Evolutionary conservation across 2,797 vertebrate genomes (phyloP), one percentile per base, ranked within the genome.

Genomic region (Pangasius mekongensis): DNA sequence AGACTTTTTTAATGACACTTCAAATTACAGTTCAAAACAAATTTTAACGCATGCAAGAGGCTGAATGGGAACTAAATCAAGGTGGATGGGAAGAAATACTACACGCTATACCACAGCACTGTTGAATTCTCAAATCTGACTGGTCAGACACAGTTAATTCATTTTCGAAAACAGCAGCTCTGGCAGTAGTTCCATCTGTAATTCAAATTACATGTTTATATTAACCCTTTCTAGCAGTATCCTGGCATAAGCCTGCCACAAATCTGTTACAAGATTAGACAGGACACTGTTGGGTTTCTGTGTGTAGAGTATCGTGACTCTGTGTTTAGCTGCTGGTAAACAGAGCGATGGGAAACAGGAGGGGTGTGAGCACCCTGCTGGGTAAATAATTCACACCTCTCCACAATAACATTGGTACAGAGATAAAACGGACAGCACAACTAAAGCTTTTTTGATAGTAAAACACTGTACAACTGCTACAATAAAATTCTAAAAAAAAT

Each of bases 201-300:
- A 67, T 67, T 67, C 30, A 67, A 33, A 67, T 33, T 14, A 18
- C 13, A 67, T 67, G 13, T 16, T 69, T 69, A 16, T 69, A 18
- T 66, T 66, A 66, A 66, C n/a, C n/a, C n/a, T 67, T 67, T 67
- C 64, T 67, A 30, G n/a, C n/a, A 67, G 64, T 67, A 67, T 9
- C 27, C 60, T 62, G 8, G 24, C 2, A 3, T 66, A 30, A 67
- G 64, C 30, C 11, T 67, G 64, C 4, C n/a, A 1, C 22, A 24
- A 30, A 11, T 66, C n/a, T 27, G 10, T 66, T 66, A 30, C n/a
- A 64, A 66, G n/a, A 66, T 66, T 14, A 30, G n/a, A 1, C 64
- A 66, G 64, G n/a, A 66, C 64, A 69, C 30, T 36, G 67, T 36
- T 71, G 67, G 30, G 67, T 39, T 71, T 22, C 20, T 73, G 20